Evolutionary conservation across 2,113 vertebrate genomes (phyloP), one percentile per base, ranked within the genome.

Genomic region (Sciurus niger): DNA sequence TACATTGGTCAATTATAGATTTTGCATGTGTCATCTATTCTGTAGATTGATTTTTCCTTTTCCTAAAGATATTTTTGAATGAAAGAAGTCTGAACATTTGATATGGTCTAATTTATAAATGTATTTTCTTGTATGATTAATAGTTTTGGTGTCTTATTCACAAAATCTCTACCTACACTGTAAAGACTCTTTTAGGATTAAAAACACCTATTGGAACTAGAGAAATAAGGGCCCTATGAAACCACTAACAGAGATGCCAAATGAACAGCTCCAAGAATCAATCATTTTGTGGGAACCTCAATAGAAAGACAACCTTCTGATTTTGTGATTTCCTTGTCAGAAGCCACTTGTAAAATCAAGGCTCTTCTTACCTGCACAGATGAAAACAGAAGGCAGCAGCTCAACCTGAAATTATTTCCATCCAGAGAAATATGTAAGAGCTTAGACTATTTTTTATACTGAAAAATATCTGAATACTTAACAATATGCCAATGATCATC

Each of bases 391-490:
- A 68, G 34, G 65, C 1, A n/a, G 1, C 24, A n/a, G 1, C 24
- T 65, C 63, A 53, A 16, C 22, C 63, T 6, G 25, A 92, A 79
- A n/a, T 51, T 5, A 34, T 53, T 68, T 63, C 51, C 60, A 68
- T 14, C 70, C 79, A 73, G 76, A 94, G n/a, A 89, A 95, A 95
- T 77, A 68, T 63, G 25, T 48, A 82, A 68, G 25, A 63, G 58
- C 48, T 94, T 82, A 55, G 82, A 80, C 12, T 70, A 79, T 17
- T 58, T 55, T 40, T 83, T 58, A 58, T 18, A 22, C 7, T 58
- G 51, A 87, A 90, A 40, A 68, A 88, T 28, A 65, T 46, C 17
- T 1, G 43, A 67, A 91, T 76, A 67, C 30, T 67, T 87, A 93
- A 74, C 30, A 63, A 51, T 51, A 94, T 78, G 25, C 74, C 89